Percentiles rank a stretch among this genome's conserved stretches.
Conservation (phyloP, 64 coral and sea anemone genomes). For the Actinia tenebrosa region DNA sequence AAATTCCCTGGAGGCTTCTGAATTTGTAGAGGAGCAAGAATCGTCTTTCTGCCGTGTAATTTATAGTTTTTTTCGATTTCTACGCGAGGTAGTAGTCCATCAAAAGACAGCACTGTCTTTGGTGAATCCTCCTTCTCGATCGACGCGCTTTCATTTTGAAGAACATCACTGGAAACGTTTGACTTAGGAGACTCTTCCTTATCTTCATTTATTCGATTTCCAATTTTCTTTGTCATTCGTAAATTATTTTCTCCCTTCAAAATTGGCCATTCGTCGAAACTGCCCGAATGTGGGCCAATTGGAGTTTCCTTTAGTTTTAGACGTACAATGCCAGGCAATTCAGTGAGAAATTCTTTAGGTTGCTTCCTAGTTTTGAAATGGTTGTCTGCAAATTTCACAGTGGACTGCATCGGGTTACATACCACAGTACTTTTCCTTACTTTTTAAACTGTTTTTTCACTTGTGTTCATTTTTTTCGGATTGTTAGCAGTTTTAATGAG, state of each 20-base stretch:
- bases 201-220: neutral
- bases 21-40: neutral
- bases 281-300: neutral
- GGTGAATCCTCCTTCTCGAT: neutral
- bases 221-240: neutral
- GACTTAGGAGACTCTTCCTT: neutral
- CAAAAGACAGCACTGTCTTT: neutral
- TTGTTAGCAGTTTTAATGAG: no score
- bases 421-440: neutral
- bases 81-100: neutral
- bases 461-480: neutral
- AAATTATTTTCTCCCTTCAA: neutral
- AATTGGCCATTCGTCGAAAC: neutral
- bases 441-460: neutral
- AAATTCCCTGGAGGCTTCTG: neutral
- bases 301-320: neutral
- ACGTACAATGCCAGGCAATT: neutral
- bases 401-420: no score
- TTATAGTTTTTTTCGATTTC: neutral
- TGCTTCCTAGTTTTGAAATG: neutral
- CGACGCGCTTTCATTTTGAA: neutral
- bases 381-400: no score
- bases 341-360: neutral
- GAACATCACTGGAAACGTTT: neutral
- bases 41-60: neutral